Evolutionary conservation across 2,797 vertebrate genomes (phyloP).

Genomic region (Brachymystax lenok): DNA sequence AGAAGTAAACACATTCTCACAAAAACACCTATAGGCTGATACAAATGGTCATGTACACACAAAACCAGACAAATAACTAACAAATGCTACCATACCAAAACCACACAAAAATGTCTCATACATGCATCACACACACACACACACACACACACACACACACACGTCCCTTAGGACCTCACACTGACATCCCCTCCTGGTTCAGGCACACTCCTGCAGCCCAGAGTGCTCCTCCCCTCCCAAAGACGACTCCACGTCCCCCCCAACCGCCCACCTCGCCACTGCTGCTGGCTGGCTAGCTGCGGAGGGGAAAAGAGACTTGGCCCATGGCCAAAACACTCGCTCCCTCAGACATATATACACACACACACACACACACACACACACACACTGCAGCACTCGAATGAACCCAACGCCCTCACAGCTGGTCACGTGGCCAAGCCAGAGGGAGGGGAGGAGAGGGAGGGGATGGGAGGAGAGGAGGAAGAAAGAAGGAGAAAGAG

Average conservation of each 20-base stretch:
- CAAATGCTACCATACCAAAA: background rate
- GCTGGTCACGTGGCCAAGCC: constrained; percentile 34
- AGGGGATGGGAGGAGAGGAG: constrained; percentile 3
- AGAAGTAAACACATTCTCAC: background rate
- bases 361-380: constrained; percentile 7
- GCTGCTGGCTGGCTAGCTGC: constrained; percentile 4
- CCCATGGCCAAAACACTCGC: constrained; percentile 15
- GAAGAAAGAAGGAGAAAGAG: constrained; percentile 5
- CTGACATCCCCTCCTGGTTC: constrained; percentile 6
- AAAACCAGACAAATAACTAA: background rate
- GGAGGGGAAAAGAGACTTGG: constrained; percentile 13
- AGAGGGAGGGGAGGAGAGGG: constrained; percentile 7
- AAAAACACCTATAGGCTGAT: background rate
- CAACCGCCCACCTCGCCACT: background rate
- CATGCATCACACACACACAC: background rate
- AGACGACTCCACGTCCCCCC: background rate
- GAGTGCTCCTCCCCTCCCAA: constrained; percentile 2
- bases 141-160: background rate
- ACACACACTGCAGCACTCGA: constrained; percentile 32
- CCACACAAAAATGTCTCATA: background rate
- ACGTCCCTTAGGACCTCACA: constrained; percentile 8
- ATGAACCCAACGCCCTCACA: constrained; percentile 45
- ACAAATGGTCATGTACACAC: background rate
- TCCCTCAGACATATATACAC: background rate
- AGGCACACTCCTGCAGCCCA: constrained; percentile 9